Evolutionary conservation across 1,140 invertebrate genomes (phyloP).

Genomic region (Drosophila aff.): DNA sequence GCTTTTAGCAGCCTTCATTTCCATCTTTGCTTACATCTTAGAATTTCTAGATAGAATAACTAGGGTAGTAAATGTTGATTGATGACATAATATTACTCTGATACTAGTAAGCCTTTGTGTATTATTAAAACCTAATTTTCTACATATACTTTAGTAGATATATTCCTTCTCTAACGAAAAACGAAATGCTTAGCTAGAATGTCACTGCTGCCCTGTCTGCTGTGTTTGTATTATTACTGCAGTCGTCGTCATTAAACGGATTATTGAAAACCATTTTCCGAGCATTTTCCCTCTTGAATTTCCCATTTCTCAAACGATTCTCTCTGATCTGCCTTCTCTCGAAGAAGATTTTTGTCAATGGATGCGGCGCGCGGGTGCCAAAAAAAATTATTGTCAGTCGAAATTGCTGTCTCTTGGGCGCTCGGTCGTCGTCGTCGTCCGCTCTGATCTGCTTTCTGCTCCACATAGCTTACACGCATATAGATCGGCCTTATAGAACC

Average conservation of each 20-base stretch:
- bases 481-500: background rate
- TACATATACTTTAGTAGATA: background rate
- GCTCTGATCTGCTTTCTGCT: slow-evolving; percentile 18
- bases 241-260: slow-evolving; percentile 20
- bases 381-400: slow-evolving; percentile 82
- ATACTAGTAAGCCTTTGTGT: no score
- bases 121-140: background rate
- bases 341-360: slow-evolving; percentile 53
- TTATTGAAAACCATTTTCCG: slow-evolving; percentile 44
- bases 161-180: background rate
- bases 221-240: slow-evolving; percentile 29
- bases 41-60: no score
- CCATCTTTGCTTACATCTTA: no score
- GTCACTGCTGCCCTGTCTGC: slow-evolving; percentile 10
- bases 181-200: slow-evolving; percentile 7
- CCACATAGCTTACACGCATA: slow-evolving; percentile 24
- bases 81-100: background rate
- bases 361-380: slow-evolving; percentile 72
- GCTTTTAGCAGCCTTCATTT: no score
- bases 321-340: slow-evolving; percentile 32
- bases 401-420: slow-evolving; percentile 76
- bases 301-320: slow-evolving; percentile 29
- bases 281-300: slow-evolving; percentile 31
- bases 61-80: no score
- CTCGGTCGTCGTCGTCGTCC: slow-evolving; percentile 57